Percentiles rank a stretch among this genome's conserved stretches.
phyloP scores from a whole-genome alignment of 1,140 invertebrate genomes.

The Myzus persicae region DNA sequence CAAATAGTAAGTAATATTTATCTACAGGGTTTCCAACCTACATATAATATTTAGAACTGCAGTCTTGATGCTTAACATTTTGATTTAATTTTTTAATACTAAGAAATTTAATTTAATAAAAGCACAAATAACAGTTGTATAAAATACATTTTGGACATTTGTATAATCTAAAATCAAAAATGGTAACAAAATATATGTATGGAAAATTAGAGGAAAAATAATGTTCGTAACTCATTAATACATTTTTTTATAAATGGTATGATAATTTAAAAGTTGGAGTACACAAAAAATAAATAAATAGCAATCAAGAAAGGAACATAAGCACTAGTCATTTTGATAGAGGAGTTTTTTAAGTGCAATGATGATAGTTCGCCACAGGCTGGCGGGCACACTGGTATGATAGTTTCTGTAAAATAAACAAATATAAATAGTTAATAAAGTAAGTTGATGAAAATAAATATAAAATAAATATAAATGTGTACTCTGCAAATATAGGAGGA shows the following conservation, averaged over 20 bases:
- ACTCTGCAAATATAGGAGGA: too few relatives aligned
- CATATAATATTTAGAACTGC: too few relatives aligned
- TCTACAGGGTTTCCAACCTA: too few relatives aligned
- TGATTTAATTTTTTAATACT: too few relatives aligned
- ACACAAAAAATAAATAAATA: background rate
- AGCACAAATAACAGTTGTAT: too few relatives aligned
- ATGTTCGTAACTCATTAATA: background rate
- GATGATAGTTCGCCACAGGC: slow-evolving; percentile 77
- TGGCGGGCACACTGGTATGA: slow-evolving; percentile 90
- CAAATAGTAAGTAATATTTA: too few relatives aligned
- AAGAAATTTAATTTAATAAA: too few relatives aligned
- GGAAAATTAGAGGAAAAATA: background rate
- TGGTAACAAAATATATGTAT: background rate
- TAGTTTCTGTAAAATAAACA: slow-evolving; percentile 72
- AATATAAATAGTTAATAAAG: slow-evolving; percentile 60
- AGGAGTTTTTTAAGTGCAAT: background rate
- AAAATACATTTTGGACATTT: too few relatives aligned
- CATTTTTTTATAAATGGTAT: background rate
- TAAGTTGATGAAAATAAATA: too few relatives aligned
- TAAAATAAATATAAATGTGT: too few relatives aligned
- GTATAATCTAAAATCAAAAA: background rate
- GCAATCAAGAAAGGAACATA: background rate
- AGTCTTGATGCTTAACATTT: too few relatives aligned
- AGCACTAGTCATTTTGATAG: background rate
- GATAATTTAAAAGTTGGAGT: background rate